These are phyloP conservation scores for Trichonephila clavipes DNA, from an alignment of 1,140 invertebrate species.

Conservation along the genomic window DNA sequence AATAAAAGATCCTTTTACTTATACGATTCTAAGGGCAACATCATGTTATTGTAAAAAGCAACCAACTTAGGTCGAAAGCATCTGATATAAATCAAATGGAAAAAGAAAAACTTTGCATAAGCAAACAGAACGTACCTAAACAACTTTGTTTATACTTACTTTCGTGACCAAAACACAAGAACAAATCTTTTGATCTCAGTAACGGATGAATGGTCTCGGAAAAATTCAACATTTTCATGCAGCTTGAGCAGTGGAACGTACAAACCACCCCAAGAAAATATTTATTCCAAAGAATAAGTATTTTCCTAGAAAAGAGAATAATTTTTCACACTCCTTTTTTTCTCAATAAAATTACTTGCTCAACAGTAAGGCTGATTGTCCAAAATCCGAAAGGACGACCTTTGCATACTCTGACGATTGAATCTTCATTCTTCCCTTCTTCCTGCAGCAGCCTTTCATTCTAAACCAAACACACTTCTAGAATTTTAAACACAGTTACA, in stretches of 20 bases:
- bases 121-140: neutral
- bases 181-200: neutral
- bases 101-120: neutral
- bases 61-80: neutral
- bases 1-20: too few relatives aligned
- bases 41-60: too few relatives aligned
- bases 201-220: neutral
- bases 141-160: neutral
- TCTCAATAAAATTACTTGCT: neutral
- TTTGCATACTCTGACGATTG: constrained; percentile 19
- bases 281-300: constrained; percentile 20
- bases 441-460: neutral
- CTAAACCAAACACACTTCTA: neutral
- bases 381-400: neutral
- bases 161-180: constrained; percentile 7
- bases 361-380: neutral
- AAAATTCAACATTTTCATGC: neutral
- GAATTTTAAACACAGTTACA: neutral
- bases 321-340: neutral
- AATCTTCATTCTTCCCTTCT: neutral
- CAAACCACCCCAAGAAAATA: neutral
- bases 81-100: neutral
- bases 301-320: neutral
- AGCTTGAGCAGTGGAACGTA: neutral
- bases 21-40: too few relatives aligned